A percentile compares a stretch with the other conserved stretches of the same genome.
These are phyloP conservation scores for Diarsia dahlii DNA, from an alignment of 2,888 invertebrate species.

Conservation along the genomic window DNA sequence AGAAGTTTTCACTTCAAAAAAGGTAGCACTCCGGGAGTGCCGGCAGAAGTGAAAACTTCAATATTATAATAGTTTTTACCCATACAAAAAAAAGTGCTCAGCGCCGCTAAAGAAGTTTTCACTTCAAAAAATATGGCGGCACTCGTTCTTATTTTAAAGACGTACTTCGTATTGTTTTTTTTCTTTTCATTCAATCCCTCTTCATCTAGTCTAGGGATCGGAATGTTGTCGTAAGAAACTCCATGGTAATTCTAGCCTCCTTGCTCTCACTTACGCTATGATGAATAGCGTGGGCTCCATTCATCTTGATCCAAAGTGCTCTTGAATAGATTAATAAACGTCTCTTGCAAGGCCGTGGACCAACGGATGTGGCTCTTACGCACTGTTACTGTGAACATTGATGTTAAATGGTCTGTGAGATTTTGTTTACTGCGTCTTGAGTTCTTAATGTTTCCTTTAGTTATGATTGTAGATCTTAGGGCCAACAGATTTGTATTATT, in stretches of 20 bases:
- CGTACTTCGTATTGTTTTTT: not conserved
- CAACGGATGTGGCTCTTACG: slow-evolving; percentile 50
- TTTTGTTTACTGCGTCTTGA: not conserved
- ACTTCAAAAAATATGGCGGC: not conserved
- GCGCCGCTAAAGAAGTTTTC: too few relatives aligned
- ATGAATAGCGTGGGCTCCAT: slow-evolving; percentile 53
- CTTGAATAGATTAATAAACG: slow-evolving; percentile 56
- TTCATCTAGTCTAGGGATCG: not conserved
- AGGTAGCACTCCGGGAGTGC: too few relatives aligned
- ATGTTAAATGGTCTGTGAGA: slow-evolving; percentile 28
- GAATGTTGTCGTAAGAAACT: slow-evolving; percentile 33
- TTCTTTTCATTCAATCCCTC: not conserved
- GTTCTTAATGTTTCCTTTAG: not conserved
- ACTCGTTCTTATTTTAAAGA: not conserved
- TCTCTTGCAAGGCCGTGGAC: slow-evolving; percentile 47
- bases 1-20: too few relatives aligned
- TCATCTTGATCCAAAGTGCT: slow-evolving; percentile 52
- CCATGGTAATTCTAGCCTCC: slow-evolving; percentile 46
- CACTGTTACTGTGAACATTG: slow-evolving; percentile 30
- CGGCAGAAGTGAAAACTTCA: too few relatives aligned
- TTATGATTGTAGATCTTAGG: not conserved
- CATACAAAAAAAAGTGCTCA: too few relatives aligned
- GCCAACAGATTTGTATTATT: not conserved
- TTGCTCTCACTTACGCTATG: slow-evolving; percentile 32
- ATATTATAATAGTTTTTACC: too few relatives aligned